These are phyloP conservation scores for Nymphalis c-album DNA, from an alignment of 2,888 invertebrate genomes.

Conservation along the genomic window DNA sequence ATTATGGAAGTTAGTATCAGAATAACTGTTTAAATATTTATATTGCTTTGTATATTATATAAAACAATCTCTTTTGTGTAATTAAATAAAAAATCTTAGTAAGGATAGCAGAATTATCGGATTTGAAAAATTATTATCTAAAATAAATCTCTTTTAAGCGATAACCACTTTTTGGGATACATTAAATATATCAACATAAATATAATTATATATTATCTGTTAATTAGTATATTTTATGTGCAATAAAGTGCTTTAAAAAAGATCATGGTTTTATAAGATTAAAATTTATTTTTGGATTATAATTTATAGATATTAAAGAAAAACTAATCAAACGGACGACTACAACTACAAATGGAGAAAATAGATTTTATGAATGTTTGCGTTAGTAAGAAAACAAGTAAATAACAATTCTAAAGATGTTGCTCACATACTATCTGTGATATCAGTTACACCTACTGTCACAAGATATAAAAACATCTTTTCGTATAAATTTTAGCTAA, in stretches of 20 bases:
- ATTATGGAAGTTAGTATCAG: slow-evolving; percentile 9
- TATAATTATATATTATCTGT: too few relatives aligned
- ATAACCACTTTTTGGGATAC: too few relatives aligned
- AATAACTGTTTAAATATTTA: slow-evolving; percentile 5
- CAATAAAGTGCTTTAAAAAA: too few relatives aligned
- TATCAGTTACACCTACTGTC: slow-evolving; percentile 23
- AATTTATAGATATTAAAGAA: neutral
- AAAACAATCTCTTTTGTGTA: too few relatives aligned
- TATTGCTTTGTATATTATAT: neutral
- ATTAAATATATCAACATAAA: too few relatives aligned
- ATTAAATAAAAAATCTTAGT: too few relatives aligned
- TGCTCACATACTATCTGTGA: slow-evolving; percentile 13
- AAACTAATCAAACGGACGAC: neutral
- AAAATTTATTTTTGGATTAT: too few relatives aligned
- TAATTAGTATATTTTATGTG: too few relatives aligned
- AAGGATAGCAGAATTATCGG: too few relatives aligned
- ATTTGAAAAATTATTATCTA: too few relatives aligned
- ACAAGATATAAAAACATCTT: slow-evolving; percentile 40
- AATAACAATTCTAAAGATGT: neutral
- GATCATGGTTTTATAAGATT: too few relatives aligned
- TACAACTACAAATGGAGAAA: neutral
- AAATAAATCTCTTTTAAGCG: too few relatives aligned
- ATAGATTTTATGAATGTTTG: neutral
- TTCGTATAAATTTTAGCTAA: slow-evolving; percentile 45
- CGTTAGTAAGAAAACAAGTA: slow-evolving; percentile 4